These are phyloP conservation scores for Syrmaticus mikado DNA, from an alignment of 2,113 vertebrate species.

Conservation along the genomic window DNA sequence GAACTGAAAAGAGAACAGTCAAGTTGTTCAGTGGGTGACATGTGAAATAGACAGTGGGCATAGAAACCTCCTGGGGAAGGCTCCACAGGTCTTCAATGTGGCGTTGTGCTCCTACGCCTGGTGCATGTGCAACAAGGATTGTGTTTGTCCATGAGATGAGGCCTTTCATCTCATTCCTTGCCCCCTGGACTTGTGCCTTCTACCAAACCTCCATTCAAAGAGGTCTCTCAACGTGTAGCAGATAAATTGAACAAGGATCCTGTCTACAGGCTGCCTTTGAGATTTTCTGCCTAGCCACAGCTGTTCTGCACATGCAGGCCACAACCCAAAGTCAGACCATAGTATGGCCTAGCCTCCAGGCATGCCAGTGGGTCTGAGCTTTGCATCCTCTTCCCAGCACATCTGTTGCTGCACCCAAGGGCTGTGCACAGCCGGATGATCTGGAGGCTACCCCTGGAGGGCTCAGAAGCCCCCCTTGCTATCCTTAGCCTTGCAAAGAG, in stretches of 20 bases:
- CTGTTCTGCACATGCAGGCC: accelerated
- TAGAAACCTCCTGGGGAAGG: neutral
- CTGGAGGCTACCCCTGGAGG: neutral
- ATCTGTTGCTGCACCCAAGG: neutral
- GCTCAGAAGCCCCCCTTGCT: neutral
- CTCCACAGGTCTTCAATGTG: neutral
- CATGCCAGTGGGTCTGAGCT: neutral
- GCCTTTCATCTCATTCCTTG: neutral
- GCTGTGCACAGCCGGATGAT: accelerated
- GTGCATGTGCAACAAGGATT: neutral
- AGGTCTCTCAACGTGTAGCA: neutral
- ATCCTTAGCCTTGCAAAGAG: accelerated
- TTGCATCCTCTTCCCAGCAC: neutral
- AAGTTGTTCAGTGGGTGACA: neutral
- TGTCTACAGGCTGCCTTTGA: neutral
- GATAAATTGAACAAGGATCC: neutral
- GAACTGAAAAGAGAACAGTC: neutral
- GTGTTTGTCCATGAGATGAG: too few relatives aligned
- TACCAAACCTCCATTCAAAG: neutral
- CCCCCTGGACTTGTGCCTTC: neutral
- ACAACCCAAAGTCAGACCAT: neutral
- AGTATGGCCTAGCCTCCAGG: accelerated
- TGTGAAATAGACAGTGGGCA: neutral
- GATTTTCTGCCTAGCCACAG: neutral
- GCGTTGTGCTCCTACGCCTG: accelerated